Percentiles rank a stretch among this genome's conserved stretches.
Conservation (phyloP, 2,113 vertebrate genomes). For the Oreochromis spilurus region DNA sequence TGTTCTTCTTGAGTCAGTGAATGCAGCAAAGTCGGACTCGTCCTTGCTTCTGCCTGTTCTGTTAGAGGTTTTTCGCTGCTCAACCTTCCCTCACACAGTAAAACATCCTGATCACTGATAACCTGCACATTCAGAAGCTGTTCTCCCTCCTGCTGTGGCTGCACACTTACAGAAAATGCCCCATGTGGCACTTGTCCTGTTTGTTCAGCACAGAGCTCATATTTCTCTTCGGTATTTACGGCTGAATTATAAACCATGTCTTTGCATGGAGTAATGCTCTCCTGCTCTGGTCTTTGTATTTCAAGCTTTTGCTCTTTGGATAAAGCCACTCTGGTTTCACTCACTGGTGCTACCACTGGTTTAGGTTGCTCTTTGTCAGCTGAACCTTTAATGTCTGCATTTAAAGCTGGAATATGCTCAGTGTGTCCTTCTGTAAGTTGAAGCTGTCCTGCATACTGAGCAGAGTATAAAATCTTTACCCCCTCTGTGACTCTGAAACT, state of each 20-base stretch:
- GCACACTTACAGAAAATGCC: constrained; percentile 30
- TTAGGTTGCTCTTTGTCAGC: constrained; percentile 25
- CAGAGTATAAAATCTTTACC: constrained; percentile 56
- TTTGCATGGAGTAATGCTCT: constrained; percentile 37
- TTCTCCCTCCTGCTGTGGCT: constrained; percentile 47
- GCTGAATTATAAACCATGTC: constrained; percentile 55
- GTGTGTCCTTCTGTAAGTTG: constrained; percentile 49
- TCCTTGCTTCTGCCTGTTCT: constrained; percentile 40
- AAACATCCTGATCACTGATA: constrained; percentile 54
- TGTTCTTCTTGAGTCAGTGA: constrained; percentile 63
- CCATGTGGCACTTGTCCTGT: constrained; percentile 22
- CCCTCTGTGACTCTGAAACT: constrained; percentile 60
- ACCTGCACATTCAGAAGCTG: constrained; percentile 64
- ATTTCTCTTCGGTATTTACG: constrained; percentile 66
- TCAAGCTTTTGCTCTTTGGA: constrained; percentile 53
- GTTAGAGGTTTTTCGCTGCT: constrained; percentile 32
- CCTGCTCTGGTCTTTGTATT: constrained; percentile 13
- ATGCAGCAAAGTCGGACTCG: constrained; percentile 55
- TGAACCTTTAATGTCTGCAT: background rate
- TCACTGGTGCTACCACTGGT: constrained; percentile 40
- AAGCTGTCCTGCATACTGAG: constrained; percentile 48
- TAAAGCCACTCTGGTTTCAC: constrained; percentile 28
- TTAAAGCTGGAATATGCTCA: constrained; percentile 25
- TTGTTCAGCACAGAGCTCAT: constrained; percentile 58
- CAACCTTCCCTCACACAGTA: constrained; percentile 65